These are phyloP conservation scores for Diglossa cyanea DNA, from an alignment of 2,797 vertebrate species.

Conservation along the genomic window DNA sequence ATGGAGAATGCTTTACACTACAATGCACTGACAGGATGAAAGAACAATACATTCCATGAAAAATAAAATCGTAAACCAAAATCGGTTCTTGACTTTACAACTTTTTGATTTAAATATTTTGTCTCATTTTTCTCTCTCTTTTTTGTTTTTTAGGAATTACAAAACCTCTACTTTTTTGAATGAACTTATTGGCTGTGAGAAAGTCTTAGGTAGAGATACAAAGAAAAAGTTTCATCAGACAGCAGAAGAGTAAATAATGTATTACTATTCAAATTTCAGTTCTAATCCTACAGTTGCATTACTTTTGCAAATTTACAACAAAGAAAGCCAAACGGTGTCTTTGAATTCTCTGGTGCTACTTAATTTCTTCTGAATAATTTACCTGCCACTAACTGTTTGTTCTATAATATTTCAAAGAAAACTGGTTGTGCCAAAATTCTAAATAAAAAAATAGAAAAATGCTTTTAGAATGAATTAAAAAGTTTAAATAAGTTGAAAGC, in stretches of 20 bases:
- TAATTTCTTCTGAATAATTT: conserved; percentile 77
- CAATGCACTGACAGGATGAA: background rate
- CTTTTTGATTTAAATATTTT: background rate
- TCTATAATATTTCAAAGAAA: conserved; percentile 70
- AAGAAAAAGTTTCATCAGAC: conserved; percentile 33
- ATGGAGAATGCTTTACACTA: background rate
- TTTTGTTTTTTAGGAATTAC: background rate
- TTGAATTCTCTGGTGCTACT: conserved; percentile 58
- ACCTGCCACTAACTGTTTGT: conserved; percentile 66
- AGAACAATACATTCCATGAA: background rate
- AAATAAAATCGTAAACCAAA: conserved; percentile 6
- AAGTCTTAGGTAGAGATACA: background rate
- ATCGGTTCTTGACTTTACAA: background rate
- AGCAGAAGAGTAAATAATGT: conserved; percentile 24
- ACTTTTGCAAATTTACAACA: conserved; percentile 65
- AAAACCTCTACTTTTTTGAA: conserved; percentile 5
- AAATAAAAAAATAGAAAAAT: background rate
- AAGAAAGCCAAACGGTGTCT: conserved; percentile 62
- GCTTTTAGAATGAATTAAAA: conserved; percentile 27
- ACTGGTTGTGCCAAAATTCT: conserved; percentile 25
- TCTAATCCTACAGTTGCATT: conserved; percentile 32
- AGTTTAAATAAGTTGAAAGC: conserved; percentile 41
- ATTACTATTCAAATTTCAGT: conserved; percentile 61
- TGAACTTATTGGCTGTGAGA: background rate
- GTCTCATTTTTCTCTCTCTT: background rate